Percentiles rank a stretch among this genome's conserved stretches.
phyloP scores from a whole-genome alignment of 2,797 vertebrate genomes.

The Sebastes steindachneri region DNA sequence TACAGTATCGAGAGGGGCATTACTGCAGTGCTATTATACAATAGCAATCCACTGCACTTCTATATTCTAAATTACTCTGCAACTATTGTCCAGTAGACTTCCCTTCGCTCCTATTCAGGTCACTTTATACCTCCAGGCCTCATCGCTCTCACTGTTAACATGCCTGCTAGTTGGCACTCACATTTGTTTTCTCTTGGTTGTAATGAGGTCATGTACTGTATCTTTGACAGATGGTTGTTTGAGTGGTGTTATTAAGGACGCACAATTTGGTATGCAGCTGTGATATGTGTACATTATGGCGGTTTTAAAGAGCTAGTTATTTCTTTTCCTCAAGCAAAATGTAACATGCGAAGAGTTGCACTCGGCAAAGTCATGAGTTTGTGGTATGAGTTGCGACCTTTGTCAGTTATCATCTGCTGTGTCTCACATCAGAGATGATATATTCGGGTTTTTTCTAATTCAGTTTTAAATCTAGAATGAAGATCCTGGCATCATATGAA shows the following conservation, averaged over 20 bases:
- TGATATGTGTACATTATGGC: not conserved
- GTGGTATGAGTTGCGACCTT: not conserved
- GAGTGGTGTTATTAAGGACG: not conserved
- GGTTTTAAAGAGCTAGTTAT: not conserved
- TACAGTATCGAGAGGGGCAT: constrained; percentile 25
- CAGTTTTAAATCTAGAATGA: too few relatives aligned
- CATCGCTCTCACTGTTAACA: constrained; percentile 45
- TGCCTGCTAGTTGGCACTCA: constrained; percentile 24
- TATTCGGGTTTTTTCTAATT: too few relatives aligned
- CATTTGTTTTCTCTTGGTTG: constrained; percentile 25
- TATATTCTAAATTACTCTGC: constrained; percentile 57
- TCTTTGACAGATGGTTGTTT: constrained; percentile 47
- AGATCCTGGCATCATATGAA: too few relatives aligned
- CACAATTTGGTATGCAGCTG: not conserved
- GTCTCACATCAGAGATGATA: not conserved
- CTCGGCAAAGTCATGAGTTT: not conserved
- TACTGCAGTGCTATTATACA: constrained; percentile 34
- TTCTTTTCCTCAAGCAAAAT: not conserved
- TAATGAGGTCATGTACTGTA: constrained; percentile 52
- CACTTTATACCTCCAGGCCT: constrained; percentile 61
- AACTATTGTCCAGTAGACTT: constrained; percentile 61
- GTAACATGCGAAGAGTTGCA: not conserved
- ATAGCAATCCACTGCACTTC: constrained; percentile 30
- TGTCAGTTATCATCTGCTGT: not conserved
- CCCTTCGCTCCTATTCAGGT: constrained; percentile 60